Conservation (phyloP, 2,797 vertebrate genomes). For the Gymnothorax reevesii region DNA sequence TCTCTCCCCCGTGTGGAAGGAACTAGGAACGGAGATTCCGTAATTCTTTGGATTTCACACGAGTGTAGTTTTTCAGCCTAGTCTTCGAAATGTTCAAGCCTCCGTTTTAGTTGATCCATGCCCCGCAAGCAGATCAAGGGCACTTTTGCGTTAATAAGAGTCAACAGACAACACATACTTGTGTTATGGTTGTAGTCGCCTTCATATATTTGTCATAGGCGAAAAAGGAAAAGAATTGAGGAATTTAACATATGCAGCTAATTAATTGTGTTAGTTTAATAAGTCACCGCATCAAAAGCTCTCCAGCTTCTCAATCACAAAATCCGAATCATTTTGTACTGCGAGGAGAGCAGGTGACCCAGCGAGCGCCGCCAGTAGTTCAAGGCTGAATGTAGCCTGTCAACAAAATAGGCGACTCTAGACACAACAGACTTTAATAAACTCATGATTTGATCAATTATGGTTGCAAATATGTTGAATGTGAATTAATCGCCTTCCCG, state of each 20-base stretch:
- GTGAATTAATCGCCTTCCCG: background rate
- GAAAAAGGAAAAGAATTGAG: background rate
- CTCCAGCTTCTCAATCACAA: background rate
- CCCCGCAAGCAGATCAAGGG: background rate
- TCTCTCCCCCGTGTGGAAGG: slow-evolving; percentile 49
- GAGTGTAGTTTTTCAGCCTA: background rate
- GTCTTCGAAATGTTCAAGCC: background rate
- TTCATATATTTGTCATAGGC: background rate
- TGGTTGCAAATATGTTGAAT: background rate
- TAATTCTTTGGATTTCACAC: background rate
- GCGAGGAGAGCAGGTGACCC: background rate
- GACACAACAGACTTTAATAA: background rate
- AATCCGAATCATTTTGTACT: background rate
- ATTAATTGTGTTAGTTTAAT: background rate
- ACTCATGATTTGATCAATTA: background rate
- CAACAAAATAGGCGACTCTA: background rate
- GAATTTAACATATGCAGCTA: background rate
- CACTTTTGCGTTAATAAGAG: background rate
- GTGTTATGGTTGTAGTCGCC: background rate
- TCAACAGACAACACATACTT: background rate
- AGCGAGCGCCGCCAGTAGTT: background rate
- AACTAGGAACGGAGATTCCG: slow-evolving; percentile 6
- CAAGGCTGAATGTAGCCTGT: background rate
- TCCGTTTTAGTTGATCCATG: background rate
- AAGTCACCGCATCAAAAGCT: background rate